These are phyloP conservation scores for Euura saliciscinereae DNA, from an alignment of 1,140 invertebrate species.

Conservation along the genomic window DNA sequence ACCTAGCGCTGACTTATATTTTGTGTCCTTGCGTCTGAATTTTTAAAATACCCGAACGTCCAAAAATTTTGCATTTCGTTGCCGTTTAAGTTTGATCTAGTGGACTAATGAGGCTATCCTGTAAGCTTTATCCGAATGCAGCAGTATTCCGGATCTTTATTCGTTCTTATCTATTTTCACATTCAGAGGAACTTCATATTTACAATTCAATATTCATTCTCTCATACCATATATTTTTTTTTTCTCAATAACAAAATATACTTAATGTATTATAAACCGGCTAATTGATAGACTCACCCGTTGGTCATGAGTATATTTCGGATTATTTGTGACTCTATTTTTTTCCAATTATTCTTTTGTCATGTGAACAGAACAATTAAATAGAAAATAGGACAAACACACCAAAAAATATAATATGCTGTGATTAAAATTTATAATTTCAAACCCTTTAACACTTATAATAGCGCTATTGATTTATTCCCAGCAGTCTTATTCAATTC, in stretches of 20 bases:
- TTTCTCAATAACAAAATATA: background rate
- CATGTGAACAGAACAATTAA: too few species aligned
- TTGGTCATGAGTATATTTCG: too few species aligned
- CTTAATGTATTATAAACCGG: background rate
- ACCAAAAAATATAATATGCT: too few species aligned
- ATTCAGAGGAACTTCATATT: slow-evolving; percentile 1
- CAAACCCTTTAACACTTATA: too few species aligned
- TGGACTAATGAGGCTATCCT: slow-evolving; percentile 2
- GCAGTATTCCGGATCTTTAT: too few species aligned
- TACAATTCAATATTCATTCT: slow-evolving; percentile 2
- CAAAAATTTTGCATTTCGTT: background rate
- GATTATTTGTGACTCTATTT: too few species aligned
- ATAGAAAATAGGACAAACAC: too few species aligned
- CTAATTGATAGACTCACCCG: too few species aligned
- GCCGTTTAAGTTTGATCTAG: background rate
- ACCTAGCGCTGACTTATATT: background rate
- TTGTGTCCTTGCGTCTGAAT: background rate
- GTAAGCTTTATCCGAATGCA: background rate
- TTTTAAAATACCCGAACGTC: background rate
- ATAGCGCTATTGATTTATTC: too few species aligned
- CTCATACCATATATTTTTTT: background rate
- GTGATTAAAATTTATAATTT: too few species aligned
- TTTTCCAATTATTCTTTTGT: too few species aligned
- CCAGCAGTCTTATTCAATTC: background rate
- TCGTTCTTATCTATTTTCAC: background rate